Conservation (phyloP, 2,113 vertebrate genomes). For the Phrynocephalus versicolor region DNA sequence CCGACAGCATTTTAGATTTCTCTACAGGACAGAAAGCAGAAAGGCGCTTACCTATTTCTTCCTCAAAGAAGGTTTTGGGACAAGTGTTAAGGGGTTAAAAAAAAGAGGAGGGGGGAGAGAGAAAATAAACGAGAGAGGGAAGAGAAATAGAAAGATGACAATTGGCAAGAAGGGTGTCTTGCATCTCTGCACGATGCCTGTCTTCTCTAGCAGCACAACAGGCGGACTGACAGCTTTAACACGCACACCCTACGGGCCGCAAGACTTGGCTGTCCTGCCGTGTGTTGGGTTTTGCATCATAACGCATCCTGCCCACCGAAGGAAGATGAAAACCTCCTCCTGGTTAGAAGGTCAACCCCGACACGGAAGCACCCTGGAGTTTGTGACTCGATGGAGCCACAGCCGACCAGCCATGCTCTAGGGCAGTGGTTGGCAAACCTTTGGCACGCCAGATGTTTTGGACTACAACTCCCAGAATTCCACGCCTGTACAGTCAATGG, state of each 20-base stretch:
- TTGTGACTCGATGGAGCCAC: not conserved
- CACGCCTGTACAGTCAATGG: too few relatives aligned
- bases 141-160: slow-evolving; percentile 35
- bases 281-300: not conserved
- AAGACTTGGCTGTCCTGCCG: not conserved
- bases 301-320: not conserved
- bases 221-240: not conserved
- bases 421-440: too few relatives aligned
- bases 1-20: slow-evolving; percentile 15
- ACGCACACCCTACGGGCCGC: too few relatives aligned
- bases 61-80: slow-evolving; percentile 41
- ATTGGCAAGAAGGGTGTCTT: slow-evolving; percentile 34
- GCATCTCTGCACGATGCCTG: not conserved
- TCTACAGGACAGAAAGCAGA: slow-evolving; percentile 10
- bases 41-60: slow-evolving; percentile 56
- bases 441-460: too few relatives aligned
- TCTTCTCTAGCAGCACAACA: not conserved
- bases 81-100: slow-evolving; percentile 43
- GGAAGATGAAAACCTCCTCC: not conserved
- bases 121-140: slow-evolving; percentile 12
- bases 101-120: slow-evolving; percentile 22
- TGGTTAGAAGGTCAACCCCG: too few relatives aligned
- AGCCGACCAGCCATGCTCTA: too few relatives aligned
- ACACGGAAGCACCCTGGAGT: too few relatives aligned
- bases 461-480: too few relatives aligned